Conservation (phyloP, 2,797 vertebrate species). For the Sebastes cheni region DNA sequence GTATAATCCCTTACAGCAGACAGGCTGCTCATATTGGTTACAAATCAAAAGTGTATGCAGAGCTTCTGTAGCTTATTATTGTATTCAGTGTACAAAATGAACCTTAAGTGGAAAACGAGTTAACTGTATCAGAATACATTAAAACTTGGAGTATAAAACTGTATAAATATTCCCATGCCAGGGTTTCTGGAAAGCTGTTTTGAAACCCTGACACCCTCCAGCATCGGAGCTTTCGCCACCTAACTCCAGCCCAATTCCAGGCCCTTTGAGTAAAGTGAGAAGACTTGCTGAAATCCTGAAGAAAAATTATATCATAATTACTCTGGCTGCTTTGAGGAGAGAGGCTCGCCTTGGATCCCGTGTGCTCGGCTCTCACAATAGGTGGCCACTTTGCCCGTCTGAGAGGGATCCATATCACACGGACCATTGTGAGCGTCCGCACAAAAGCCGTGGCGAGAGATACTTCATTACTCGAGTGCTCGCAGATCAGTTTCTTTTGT, state of each 20-base stretch:
- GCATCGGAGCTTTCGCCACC: constrained; percentile 30
- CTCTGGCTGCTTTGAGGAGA: constrained; percentile 48
- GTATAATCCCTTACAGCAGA: neutral
- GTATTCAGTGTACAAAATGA: neutral
- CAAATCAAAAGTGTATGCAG: neutral
- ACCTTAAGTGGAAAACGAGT: neutral
- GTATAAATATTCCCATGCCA: neutral
- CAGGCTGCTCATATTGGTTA: neutral
- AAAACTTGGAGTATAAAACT: neutral
- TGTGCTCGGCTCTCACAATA: constrained; percentile 58
- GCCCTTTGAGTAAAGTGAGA: constrained; percentile 77
- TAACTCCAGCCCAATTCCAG: constrained; percentile 42
- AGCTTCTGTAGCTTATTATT: neutral
- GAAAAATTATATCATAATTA: constrained; percentile 82
- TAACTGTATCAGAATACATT: neutral
- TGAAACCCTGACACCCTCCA: constrained; percentile 53
- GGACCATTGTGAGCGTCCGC: constrained; percentile 63
- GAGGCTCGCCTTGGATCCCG: constrained; percentile 32
- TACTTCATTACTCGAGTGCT: constrained; percentile 71
- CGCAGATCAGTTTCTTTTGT: constrained; percentile 74
- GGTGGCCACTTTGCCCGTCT: constrained; percentile 65
- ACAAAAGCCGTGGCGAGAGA: constrained; percentile 74
- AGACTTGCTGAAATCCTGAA: constrained; percentile 67
- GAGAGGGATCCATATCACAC: constrained; percentile 78
- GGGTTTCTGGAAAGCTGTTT: constrained; percentile 7